Evolutionary conservation across 2,113 vertebrate genomes (phyloP).

Genomic region (Oncorhynchus kisutch): DNA sequence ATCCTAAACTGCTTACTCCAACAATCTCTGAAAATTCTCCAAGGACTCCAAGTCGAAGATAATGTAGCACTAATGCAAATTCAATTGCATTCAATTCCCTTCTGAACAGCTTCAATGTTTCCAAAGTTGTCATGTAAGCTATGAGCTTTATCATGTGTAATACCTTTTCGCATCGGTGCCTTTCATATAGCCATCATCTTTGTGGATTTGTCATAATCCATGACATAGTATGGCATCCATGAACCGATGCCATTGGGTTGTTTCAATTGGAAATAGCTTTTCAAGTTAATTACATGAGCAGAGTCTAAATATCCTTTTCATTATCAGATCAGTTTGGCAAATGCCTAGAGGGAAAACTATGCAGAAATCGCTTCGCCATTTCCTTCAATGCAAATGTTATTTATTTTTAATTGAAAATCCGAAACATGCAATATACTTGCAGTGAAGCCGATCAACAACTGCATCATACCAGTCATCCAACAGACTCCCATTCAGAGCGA

Average conservation of each 20-base stretch:
- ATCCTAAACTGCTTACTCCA: conserved; percentile 25
- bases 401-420: no score
- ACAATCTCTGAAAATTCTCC: conserved; percentile 4
- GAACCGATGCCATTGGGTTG: neutral
- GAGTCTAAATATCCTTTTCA: neutral
- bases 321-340: no score
- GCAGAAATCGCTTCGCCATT: no score
- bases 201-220: neutral
- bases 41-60: conserved; percentile 8
- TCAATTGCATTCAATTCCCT: neutral
- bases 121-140: conserved; percentile 1
- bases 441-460: no score
- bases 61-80: conserved; percentile 8
- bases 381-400: no score
- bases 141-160: neutral
- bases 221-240: neutral
- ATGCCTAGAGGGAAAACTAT: no score
- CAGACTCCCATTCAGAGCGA: no score
- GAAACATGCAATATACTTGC: no score
- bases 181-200: neutral
- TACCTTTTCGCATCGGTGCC: neutral
- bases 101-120: neutral
- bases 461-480: no score
- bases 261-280: neutral
- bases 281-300: no score